A percentile compares a stretch with the other conserved stretches of the same genome.
Conservation (phyloP, 2,888 invertebrate species). For the Priapulus caudatus region DNA sequence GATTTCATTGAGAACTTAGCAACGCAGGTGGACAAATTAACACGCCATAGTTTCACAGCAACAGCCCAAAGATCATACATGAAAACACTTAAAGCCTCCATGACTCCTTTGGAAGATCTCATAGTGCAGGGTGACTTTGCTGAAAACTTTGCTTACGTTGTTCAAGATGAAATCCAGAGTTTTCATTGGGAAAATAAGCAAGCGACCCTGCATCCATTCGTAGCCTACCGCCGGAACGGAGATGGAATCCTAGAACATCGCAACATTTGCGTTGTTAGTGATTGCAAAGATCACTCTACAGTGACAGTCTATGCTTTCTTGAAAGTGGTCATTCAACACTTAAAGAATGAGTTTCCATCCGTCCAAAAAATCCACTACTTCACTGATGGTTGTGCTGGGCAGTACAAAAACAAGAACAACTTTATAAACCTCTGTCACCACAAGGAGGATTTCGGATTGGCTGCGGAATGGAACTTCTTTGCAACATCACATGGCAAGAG, state of each 20-base stretch:
- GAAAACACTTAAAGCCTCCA: no score
- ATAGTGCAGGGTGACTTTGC: constrained; percentile 22
- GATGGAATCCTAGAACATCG: background rate
- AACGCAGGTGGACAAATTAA: no score
- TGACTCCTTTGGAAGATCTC: background rate
- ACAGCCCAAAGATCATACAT: no score
- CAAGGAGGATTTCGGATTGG: constrained; percentile 19
- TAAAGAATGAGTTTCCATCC: constrained; percentile 9
- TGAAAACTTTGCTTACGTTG: constrained; percentile 21
- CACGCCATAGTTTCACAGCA: no score
- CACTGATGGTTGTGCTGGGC: constrained; percentile 23
- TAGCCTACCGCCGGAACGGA: constrained; percentile 12
- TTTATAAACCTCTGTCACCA: constrained; percentile 22
- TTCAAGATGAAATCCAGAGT: constrained; percentile 23
- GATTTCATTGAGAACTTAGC: no score
- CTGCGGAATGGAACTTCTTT: constrained; percentile 26
- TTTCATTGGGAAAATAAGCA: constrained; percentile 23
- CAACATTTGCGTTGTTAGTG: constrained; percentile 16
- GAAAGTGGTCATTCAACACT: background rate
- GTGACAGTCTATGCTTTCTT: constrained; percentile 19
- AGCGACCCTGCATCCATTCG: constrained; percentile 23
- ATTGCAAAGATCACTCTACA: constrained; percentile 19
- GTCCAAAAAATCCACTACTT: constrained; percentile 19
- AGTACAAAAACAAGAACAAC: no score
- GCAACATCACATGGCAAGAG: no score